phyloP scores from a whole-genome alignment of 1,140 invertebrate genomes.

The Sarcophaga peregrina region DNA sequence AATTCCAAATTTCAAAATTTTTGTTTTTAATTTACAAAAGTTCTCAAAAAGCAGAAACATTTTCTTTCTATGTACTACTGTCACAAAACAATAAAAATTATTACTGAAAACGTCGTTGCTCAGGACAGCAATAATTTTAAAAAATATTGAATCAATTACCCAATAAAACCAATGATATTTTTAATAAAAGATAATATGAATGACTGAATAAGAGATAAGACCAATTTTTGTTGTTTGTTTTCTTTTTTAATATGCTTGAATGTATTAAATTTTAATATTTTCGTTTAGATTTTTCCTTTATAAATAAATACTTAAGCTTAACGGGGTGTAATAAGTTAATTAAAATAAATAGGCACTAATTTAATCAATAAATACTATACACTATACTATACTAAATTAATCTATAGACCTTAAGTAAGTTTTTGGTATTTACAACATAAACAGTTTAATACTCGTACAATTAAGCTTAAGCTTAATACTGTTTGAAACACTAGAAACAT shows the following conservation, averaged over 20 bases:
- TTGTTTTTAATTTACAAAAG: too few species aligned
- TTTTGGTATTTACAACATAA: conserved; percentile 30
- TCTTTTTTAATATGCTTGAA: conserved; percentile 16
- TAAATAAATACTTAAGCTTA: conserved; percentile 59
- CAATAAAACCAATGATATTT: background rate
- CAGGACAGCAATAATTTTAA: background rate
- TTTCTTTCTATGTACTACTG: too few species aligned
- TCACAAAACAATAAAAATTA: too few species aligned
- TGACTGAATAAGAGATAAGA: conserved; percentile 27
- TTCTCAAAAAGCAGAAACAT: too few species aligned
- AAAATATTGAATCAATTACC: background rate
- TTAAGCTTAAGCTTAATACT: background rate
- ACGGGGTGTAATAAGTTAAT: conserved; percentile 50
- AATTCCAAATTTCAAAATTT: too few species aligned
- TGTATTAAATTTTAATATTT: conserved; percentile 26
- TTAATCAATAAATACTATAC: conserved; percentile 42
- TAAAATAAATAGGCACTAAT: conserved; percentile 56
- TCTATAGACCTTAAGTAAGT: background rate
- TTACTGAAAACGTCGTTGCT: background rate
- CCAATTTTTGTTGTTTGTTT: conserved; percentile 22
- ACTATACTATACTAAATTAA: conserved; percentile 18
- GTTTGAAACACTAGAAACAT: conserved; percentile 33
- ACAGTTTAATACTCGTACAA: background rate
- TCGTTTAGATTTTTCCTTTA: background rate
- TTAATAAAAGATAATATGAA: background rate